A percentile compares a stretch with the other conserved stretches of the same genome.
Conservation (phyloP, 2,888 invertebrate genomes). For the Drosophila trichaetosa region DNA sequence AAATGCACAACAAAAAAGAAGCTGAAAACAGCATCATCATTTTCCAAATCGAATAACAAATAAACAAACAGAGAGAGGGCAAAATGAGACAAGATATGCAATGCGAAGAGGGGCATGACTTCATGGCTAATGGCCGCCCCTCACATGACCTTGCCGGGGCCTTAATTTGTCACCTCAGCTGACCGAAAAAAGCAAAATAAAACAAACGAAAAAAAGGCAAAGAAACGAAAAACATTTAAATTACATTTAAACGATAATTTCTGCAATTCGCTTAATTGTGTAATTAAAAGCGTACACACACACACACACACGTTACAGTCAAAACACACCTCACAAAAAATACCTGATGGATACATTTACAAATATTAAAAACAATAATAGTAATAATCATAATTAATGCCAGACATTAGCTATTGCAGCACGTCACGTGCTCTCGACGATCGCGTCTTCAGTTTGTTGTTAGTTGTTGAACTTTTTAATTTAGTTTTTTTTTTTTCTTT, state of each 20-base stretch:
- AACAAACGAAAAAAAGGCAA: slow-evolving; percentile 7
- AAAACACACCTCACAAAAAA: slow-evolving; percentile 15
- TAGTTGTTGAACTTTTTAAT: slow-evolving; percentile 17
- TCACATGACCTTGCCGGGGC: slow-evolving; percentile 74
- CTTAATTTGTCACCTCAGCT: slow-evolving; percentile 76
- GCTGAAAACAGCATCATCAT: slow-evolving; percentile 32
- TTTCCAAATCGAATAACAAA: slow-evolving; percentile 60
- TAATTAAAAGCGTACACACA: slow-evolving; percentile 14
- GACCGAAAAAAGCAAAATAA: slow-evolving; percentile 49
- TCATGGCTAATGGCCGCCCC: slow-evolving; percentile 81
- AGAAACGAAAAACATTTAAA: slow-evolving; percentile 48
- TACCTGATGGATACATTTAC: not conserved
- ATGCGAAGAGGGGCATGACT: slow-evolving; percentile 35
- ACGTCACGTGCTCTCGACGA: slow-evolving; percentile 67
- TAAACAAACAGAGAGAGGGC: not conserved
- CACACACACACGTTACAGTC: slow-evolving; percentile 16
- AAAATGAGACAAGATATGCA: slow-evolving; percentile 50
- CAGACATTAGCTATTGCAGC: slow-evolving; percentile 44
- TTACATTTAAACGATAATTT: slow-evolving; percentile 78
- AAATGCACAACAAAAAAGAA: slow-evolving; percentile 18
- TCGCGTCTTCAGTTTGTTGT: slow-evolving; percentile 39
- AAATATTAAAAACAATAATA: slow-evolving; percentile 5
- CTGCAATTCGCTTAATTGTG: slow-evolving; percentile 61
- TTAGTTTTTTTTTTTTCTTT: slow-evolving; percentile 2
- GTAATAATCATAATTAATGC: slow-evolving; percentile 15